Evolutionary conservation across 2,888 invertebrate genomes (phyloP).

Genomic region (Sialis fuliginosa): DNA sequence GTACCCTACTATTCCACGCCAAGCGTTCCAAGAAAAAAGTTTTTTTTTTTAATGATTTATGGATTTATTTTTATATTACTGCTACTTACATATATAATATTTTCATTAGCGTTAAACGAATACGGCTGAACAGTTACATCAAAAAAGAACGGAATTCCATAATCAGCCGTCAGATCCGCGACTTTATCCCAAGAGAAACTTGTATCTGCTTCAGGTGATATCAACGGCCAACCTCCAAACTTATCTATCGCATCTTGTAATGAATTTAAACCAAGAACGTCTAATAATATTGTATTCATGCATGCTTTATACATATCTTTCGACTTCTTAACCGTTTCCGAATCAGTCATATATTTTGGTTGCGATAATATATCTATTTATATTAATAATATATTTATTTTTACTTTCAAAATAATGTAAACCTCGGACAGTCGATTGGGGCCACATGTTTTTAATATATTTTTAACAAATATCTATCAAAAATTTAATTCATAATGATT

Average conservation of each 20-base stretch:
- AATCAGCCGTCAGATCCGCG: conserved; percentile 19
- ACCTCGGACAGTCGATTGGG: too few species aligned
- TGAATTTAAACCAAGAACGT: conserved; percentile 15
- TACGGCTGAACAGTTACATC: conserved; percentile 18
- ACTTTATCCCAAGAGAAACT: conserved; percentile 18
- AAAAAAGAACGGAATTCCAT: conserved; percentile 23
- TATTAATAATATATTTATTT: too few species aligned
- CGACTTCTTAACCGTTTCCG: conserved; percentile 20
- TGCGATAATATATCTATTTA: conserved; percentile 17
- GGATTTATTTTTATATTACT: too few species aligned
- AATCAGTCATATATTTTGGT: conserved; percentile 13
- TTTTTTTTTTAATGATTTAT: too few species aligned
- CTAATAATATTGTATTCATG: conserved; percentile 14
- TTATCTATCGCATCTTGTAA: conserved; percentile 18
- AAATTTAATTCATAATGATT: too few species aligned
- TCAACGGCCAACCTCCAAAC: conserved; percentile 20
- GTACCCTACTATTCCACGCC: too few species aligned
- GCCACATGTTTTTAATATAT: too few species aligned
- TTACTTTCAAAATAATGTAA: too few species aligned
- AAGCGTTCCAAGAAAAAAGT: too few species aligned
- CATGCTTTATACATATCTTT: conserved; percentile 22
- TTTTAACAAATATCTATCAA: too few species aligned
- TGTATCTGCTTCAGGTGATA: conserved; percentile 8
- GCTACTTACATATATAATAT: conserved; percentile 21
- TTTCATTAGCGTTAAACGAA: conserved; percentile 16